Conservation (phyloP, 2,888 invertebrate species). For the Lasioglossum villosulum region DNA sequence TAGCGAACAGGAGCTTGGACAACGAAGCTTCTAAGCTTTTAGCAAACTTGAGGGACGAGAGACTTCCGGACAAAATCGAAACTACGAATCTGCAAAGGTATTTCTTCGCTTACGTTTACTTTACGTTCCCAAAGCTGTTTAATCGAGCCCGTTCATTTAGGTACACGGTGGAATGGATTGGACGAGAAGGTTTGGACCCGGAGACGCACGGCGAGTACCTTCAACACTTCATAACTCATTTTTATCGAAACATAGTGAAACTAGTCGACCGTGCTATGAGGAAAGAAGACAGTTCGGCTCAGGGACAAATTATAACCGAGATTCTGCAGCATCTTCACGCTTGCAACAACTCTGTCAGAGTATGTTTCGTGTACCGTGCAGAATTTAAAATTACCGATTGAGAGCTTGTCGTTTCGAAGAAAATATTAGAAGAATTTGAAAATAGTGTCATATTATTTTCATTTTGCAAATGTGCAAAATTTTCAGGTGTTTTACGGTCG, state of each 20-base stretch:
- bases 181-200: conserved; percentile 95
- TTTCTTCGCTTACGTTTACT: conserved; percentile 66
- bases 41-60: conserved; percentile 94
- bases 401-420: too few relatives aligned
- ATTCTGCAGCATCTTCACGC: conserved; percentile 97
- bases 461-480: too few relatives aligned
- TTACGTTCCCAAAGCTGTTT: background rate
- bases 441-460: too few relatives aligned
- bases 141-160: conserved; percentile 83
- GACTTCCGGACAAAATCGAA: conserved; percentile 95
- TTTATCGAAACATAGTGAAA: conserved; percentile 96
- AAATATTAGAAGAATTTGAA: too few relatives aligned
- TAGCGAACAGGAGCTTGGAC: conserved; percentile 95
- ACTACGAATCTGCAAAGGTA: conserved; percentile 95
- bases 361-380: conserved; percentile 72
- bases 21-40: conserved; percentile 96
- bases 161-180: conserved; percentile 98
- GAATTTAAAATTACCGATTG: too few relatives aligned
- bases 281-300: conserved; percentile 97
- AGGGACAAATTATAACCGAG: conserved; percentile 97
- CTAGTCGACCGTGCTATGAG: conserved; percentile 97
- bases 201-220: conserved; percentile 97
- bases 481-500: conserved; percentile 95
- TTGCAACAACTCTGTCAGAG: conserved; percentile 96
- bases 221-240: conserved; percentile 96